Base-by-base conservation (phyloP, 2,888 invertebrate species). In the Chymomyza amoena region DNA sequence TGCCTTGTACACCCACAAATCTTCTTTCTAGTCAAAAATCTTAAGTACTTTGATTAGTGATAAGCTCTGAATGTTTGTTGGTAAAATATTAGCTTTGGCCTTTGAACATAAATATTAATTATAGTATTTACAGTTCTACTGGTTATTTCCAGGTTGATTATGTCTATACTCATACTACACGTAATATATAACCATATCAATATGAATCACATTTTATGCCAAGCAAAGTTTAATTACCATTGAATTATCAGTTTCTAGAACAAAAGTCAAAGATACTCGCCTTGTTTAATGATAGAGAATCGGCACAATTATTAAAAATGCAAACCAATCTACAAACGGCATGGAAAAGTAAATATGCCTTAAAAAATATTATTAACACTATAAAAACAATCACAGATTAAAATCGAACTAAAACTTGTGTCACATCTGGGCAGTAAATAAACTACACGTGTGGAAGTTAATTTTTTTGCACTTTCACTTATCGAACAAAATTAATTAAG, bases 231-330 rank as follows among this genome's bases (percentile, higher is more conserved):
- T 63, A 68, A 76, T 76, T 76, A 76, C 73, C 56, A 39, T 39
- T 52, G 59, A 18, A 76, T 73, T 77, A 77, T 77, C 77, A 77
- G 71, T 71, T 76, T 69, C 65, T 71, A 52, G 67, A 76, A 73
- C 39, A 70, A 63, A 75, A 76, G 71, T 71, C 70, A 61, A 67
- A 62, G 63, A 76, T 73, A 76, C 64, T 67, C 67, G 39, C 2
- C 39, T 13, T 13, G 2, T 45, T 39, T 45, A 13, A 13, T 45
- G 39, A 65, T 60, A 68, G 62, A 64, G 64, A 66, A 70, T 76
- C 73, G 68, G 70, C 68, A 60, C 70, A 70, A 71, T 73, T 67
- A 77, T 77, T 73, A 73, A 67, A 70, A 76, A 70, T 45, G 39
- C 39, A 45, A 45, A 45, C 39, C 10, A 45, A 45, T 13, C 13